Percentiles rank a stretch among this genome's conserved stretches.
These are phyloP conservation scores for Synodontis membranacea DNA, from an alignment of 2,113 vertebrate species.

Conservation along the genomic window DNA sequence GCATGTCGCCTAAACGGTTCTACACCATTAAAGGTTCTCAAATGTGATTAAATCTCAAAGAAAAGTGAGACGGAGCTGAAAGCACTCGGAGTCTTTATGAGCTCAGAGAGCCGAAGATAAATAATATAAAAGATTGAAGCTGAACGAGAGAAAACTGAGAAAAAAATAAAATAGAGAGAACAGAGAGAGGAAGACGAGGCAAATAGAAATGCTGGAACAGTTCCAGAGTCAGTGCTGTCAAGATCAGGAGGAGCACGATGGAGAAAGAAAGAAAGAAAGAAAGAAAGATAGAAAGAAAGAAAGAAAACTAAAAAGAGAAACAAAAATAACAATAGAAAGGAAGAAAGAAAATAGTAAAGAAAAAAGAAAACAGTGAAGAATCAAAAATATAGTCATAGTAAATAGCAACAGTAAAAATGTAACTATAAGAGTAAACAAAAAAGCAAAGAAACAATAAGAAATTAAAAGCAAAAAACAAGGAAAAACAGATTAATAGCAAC, in stretches of 20 bases:
- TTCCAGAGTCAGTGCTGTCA: slow-evolving; percentile 3
- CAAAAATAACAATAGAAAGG: not conserved
- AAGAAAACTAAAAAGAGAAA: not conserved
- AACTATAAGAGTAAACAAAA: no score
- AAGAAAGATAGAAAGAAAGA: not conserved
- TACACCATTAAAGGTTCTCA: not conserved
- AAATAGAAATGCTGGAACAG: not conserved
- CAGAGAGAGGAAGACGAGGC: not conserved
- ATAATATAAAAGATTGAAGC: not conserved
- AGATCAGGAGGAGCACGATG: not conserved
- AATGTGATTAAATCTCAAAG: slow-evolving; percentile 2
- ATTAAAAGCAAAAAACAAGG: no score
- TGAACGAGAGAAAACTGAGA: not conserved
- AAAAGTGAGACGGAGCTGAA: not conserved
- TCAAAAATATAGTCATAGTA: no score
- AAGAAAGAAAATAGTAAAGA: not conserved
- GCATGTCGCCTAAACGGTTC: not conserved
- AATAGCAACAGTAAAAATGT: no score
- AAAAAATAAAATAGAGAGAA: not conserved
- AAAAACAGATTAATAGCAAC: no score
- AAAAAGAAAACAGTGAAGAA: no score
- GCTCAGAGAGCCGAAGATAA: not conserved
- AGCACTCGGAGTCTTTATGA: slow-evolving; percentile 26
- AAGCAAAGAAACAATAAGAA: no score
- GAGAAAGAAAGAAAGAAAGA: not conserved